A percentile compares a stretch with the other conserved stretches of the same genome.
These are phyloP conservation scores for Drosophila paranaensis DNA, from an alignment of 2,888 invertebrate species.

Conservation along the genomic window DNA sequence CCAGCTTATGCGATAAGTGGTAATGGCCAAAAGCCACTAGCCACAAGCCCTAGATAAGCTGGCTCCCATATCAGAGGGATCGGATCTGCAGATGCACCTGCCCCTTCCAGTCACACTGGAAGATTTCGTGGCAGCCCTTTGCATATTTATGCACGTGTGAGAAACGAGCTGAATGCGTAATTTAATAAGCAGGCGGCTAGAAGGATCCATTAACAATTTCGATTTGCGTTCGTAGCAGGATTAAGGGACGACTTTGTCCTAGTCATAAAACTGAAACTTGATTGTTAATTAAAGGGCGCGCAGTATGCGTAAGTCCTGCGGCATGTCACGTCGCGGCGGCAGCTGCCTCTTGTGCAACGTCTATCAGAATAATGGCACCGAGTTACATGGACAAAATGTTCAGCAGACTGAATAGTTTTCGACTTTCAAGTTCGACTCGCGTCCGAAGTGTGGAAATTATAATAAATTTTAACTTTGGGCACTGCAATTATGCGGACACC, in stretches of 20 bases:
- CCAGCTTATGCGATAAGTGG: slow-evolving; percentile 62
- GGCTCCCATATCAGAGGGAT: slow-evolving; percentile 40
- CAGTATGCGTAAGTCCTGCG: slow-evolving; percentile 3
- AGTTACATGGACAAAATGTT: slow-evolving; percentile 54
- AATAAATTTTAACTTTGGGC: slow-evolving; percentile 72
- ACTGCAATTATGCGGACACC: slow-evolving; percentile 72
- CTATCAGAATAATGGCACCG: slow-evolving; percentile 72
- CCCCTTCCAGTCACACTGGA: slow-evolving; percentile 24
- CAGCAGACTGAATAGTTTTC: slow-evolving; percentile 29
- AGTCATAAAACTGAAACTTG: slow-evolving; percentile 72
- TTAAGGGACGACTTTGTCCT: slow-evolving; percentile 63
- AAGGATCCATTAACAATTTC: slow-evolving; percentile 18
- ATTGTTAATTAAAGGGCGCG: slow-evolving; percentile 79
- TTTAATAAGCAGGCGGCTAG: slow-evolving; percentile 65
- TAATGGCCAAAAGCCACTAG: slow-evolving; percentile 25
- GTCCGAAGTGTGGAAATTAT: slow-evolving; percentile 74
- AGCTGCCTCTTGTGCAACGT: slow-evolving; percentile 52
- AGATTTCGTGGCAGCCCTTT: slow-evolving; percentile 43
- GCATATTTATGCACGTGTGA: slow-evolving; percentile 62
- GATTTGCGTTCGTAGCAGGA: slow-evolving; percentile 35
- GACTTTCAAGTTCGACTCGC: slow-evolving; percentile 26
- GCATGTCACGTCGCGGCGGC: slow-evolving; percentile 53
- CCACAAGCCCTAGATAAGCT: slow-evolving; percentile 39
- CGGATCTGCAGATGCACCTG: slow-evolving; percentile 62
- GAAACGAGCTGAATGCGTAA: slow-evolving; percentile 75